phyloP scores from a whole-genome alignment of 2,797 vertebrate genomes.

The Aeoliscus strigatus region DNA sequence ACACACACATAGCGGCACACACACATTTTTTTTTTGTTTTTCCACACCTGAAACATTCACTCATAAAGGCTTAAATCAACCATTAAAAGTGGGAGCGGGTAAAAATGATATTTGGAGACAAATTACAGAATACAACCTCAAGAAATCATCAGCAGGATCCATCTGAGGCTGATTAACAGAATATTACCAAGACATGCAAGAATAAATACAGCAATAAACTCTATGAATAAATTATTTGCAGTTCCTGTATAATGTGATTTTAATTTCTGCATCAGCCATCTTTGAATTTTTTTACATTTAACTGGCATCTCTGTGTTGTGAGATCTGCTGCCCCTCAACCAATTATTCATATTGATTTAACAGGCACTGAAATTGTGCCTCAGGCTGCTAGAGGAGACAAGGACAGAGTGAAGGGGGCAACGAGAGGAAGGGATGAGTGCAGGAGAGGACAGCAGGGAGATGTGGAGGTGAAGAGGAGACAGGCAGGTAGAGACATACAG shows the following conservation, averaged over 20 bases:
- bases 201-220: too few species aligned
- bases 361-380: constrained; percentile 13
- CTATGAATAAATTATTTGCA: too few species aligned
- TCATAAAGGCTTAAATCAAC: constrained; percentile 8
- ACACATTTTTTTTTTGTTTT: constrained; percentile 7
- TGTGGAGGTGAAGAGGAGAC: too few species aligned
- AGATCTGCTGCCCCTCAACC: neutral
- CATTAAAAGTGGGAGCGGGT: neutral
- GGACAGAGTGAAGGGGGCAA: neutral
- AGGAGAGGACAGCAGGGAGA: too few species aligned
- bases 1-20: constrained; percentile 12
- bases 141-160: constrained; percentile 18
- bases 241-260: constrained; percentile 1
- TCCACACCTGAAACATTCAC: constrained; percentile 8
- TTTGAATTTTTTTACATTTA: neutral
- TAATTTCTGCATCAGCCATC: too few species aligned
- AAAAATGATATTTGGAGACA: constrained; percentile 7
- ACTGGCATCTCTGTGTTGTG: neutral
- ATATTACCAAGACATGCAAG: constrained; percentile 11
- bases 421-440: neutral
- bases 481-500: too few species aligned
- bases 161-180: constrained; percentile 26
- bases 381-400: constrained; percentile 1
- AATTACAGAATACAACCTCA: constrained; percentile 16
- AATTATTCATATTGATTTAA: constrained; percentile 22